Percentiles rank a stretch among this genome's conserved stretches.
Conservation (phyloP, 1,140 invertebrate genomes). For the Aphaenogaster floridana region DNA sequence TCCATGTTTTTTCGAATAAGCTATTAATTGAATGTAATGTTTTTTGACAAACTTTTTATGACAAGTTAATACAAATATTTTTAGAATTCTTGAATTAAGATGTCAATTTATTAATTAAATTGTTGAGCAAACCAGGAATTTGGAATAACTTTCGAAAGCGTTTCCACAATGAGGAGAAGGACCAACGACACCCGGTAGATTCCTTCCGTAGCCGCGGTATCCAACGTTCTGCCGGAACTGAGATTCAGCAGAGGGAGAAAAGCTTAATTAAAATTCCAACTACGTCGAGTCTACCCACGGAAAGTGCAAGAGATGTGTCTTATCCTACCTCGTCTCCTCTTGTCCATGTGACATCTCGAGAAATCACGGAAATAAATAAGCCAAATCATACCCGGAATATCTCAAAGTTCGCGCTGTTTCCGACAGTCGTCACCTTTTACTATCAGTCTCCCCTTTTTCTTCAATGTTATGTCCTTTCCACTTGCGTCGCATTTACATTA, state of each 20-base stretch:
- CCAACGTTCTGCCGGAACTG: conserved; percentile 58
- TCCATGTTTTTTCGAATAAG: neutral
- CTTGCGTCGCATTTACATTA: conserved; percentile 62
- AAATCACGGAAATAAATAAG: conserved; percentile 75
- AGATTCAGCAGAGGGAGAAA: conserved; percentile 71
- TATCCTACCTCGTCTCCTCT: conserved; percentile 1
- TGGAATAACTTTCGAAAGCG: neutral
- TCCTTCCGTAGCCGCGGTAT: conserved; percentile 56
- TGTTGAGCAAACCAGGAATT: conserved; percentile 6
- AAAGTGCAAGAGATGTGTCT: conserved; percentile 63
- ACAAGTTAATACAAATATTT: neutral
- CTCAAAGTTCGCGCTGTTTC: conserved; percentile 62
- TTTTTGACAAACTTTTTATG: neutral
- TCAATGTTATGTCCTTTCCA: neutral
- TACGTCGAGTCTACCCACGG: conserved; percentile 68
- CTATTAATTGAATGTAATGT: neutral
- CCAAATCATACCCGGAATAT: conserved; percentile 64
- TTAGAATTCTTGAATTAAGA: neutral
- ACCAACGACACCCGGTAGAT: conserved; percentile 61
- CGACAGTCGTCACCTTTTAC: conserved; percentile 63
- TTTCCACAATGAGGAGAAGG: neutral
- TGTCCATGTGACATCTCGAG: conserved; percentile 65
- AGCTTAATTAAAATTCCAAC: conserved; percentile 81
- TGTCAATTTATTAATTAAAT: neutral
- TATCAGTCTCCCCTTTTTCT: neutral